Evolutionary conservation across 1,140 invertebrate species (phyloP).

Genomic region (Lycorma delicatula): DNA sequence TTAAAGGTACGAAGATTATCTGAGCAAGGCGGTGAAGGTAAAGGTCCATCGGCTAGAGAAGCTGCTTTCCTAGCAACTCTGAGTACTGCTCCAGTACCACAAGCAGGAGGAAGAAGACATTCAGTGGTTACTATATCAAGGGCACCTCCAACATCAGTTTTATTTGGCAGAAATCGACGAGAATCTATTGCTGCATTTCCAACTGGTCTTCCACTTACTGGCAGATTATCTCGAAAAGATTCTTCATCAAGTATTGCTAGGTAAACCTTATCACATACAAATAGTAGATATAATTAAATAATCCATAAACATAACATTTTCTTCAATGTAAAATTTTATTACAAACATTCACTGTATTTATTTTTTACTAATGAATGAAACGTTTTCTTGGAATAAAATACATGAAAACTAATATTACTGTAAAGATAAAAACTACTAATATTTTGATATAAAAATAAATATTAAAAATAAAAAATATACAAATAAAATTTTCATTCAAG

Average conservation of each 20-base stretch:
- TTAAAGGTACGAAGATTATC: conserved; percentile 60
- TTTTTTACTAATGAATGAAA: no score
- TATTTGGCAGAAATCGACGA: conserved; percentile 64
- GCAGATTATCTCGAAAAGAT: conserved; percentile 22
- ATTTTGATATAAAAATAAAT: no score
- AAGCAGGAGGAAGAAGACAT: conserved; percentile 63
- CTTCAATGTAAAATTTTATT: no score
- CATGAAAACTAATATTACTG: no score
- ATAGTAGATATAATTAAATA: no score
- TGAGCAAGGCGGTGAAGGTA: conserved; percentile 59
- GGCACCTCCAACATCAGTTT: conserved; percentile 49
- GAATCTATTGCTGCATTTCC: conserved; percentile 72
- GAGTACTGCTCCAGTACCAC: conserved; percentile 55
- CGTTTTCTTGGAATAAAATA: no score
- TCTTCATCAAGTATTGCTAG: conserved; percentile 21
- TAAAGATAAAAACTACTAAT: no score
- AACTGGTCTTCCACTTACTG: conserved; percentile 16
- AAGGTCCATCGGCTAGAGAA: conserved; percentile 52
- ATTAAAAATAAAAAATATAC: no score
- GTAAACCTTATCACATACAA: no score
- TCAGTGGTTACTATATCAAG: conserved; percentile 75
- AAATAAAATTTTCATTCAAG: no score
- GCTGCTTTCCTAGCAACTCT: conserved; percentile 70
- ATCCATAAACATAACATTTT: no score
- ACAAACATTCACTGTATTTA: no score